Base-by-base conservation (phyloP, 2,888 invertebrate genomes). In the Sminthurinus aureus region DNA sequence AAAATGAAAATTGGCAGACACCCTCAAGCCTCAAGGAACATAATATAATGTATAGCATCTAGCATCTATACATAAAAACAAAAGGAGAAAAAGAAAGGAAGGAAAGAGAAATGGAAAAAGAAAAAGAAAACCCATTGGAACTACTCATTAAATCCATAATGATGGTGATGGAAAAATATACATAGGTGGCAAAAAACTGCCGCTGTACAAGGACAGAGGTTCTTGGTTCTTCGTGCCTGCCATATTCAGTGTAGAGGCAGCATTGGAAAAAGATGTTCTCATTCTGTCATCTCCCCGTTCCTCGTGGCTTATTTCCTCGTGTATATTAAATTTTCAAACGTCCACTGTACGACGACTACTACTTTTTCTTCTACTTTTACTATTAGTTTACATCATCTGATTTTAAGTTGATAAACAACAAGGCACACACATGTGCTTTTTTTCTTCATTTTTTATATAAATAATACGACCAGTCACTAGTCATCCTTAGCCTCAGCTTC, bases 111-210 rank as follows among this genome's bases (percentile, higher is more conserved):
- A n/a, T n/a, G n/a, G n/a, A n/a, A n/a, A n/a, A n/a, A n/a, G n/a
- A n/a, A n/a, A 8, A 22, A 20, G 71, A 9, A 20, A 24, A 13
- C 2, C 22, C 24, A 71, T 24, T n/a, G 18, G 24, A 78, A 78
- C 78, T 69, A 83, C 82, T 83, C 82, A 83, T 83, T 78, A 83
- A 71, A 83, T 67, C 26, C 78, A 38, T 83, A 83, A 83, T 83
- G 82, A 83, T 83, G 76, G 78, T 83, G 67, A 79, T 79, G 66
- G 79, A 26, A 79, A 79, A 79, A 79, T 66, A 78, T 64, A 69
- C 79, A 58, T 22, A 79, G 67, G 79, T 83, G 78, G 82, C 82
- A 82, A 64, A 74, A 75, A 75, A 66, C 26, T 74, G 22, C 58
- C 24, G 58, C 18, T 66, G 24, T 38, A 38, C 74, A 73, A 81